Conservation (phyloP, 2,113 vertebrate species). For the Carollia perspicillata region DNA sequence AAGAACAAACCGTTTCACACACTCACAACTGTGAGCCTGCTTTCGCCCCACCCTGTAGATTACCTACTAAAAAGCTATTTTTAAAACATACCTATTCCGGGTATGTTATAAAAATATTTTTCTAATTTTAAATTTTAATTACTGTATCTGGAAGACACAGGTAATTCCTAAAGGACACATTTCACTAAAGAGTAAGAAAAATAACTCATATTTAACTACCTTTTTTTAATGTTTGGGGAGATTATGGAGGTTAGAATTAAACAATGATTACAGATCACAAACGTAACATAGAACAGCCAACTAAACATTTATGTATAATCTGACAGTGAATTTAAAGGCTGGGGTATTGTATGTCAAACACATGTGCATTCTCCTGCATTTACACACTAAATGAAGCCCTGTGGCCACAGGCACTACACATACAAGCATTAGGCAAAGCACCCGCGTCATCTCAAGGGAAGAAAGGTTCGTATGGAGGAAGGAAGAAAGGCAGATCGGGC, state of each 20-base stretch:
- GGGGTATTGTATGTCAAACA: background rate
- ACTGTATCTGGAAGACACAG: background rate
- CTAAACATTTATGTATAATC: background rate
- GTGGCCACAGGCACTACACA: background rate
- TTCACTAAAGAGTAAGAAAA: background rate
- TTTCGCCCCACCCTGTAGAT: background rate
- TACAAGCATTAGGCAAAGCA: background rate
- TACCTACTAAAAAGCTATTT: background rate
- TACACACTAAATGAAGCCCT: background rate
- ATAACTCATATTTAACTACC: background rate
- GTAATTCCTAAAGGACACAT: background rate
- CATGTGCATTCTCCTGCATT: background rate
- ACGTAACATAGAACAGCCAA: background rate
- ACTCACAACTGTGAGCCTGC: background rate
- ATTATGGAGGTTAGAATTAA: background rate
- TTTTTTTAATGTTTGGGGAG: background rate
- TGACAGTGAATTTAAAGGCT: background rate
- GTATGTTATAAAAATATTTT: background rate
- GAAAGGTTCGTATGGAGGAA: background rate
- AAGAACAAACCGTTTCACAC: background rate
- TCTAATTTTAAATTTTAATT: constrained; percentile 56
- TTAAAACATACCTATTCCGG: background rate
- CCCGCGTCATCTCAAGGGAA: background rate
- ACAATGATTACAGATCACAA: background rate
- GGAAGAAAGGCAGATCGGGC: background rate